These are phyloP conservation scores for Pseudoatta argentina DNA, from an alignment of 1,140 invertebrate species.

Conservation along the genomic window DNA sequence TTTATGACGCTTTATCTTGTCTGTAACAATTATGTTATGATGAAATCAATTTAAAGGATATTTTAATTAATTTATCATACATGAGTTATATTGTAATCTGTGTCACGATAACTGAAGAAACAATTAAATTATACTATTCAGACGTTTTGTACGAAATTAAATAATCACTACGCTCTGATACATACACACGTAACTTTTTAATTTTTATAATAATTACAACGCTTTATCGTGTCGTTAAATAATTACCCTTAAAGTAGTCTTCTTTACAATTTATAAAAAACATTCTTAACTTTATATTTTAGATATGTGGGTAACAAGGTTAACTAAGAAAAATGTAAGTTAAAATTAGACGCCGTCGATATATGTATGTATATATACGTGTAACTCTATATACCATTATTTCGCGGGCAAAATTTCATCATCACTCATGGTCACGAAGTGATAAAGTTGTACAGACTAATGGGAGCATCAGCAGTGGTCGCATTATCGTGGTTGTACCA, in stretches of 20 bases:
- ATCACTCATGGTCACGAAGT: conserved; percentile 22
- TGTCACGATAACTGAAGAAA: neutral
- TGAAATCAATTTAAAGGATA: neutral
- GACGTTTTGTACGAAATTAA: neutral
- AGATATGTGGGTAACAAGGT: neutral
- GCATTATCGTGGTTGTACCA: conserved; percentile 44
- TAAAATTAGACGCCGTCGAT: neutral
- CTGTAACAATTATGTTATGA: neutral
- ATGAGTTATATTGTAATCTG: neutral
- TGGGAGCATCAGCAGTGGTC: conserved; percentile 40
- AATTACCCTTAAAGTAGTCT: neutral
- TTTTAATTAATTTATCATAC: neutral
- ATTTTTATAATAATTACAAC: conserved; percentile 5
- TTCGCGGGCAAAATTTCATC: conserved; percentile 8
- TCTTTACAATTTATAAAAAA: neutral
- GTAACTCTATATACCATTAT: neutral
- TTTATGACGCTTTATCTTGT: neutral
- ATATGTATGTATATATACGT: neutral
- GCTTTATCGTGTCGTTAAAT: neutral
- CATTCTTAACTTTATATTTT: neutral
- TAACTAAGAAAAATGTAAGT: conserved; percentile 1
- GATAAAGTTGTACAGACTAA: conserved; percentile 51
- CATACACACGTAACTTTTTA: neutral
- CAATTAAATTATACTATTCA: neutral
- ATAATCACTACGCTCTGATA: neutral